Base-by-base conservation (phyloP, 2,797 vertebrate species). In the Zalophus californianus region DNA sequence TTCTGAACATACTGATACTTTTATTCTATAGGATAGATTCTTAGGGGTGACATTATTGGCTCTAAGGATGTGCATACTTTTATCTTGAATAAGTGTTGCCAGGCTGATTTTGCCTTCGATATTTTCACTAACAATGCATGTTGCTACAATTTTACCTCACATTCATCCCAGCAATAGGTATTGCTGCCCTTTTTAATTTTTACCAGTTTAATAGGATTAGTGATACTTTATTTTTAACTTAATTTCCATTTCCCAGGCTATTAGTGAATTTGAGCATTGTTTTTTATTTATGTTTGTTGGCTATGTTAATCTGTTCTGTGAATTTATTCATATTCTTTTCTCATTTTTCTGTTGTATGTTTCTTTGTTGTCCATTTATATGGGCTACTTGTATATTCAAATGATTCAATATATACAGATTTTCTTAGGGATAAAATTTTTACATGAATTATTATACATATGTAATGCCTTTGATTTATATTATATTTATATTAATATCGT, bases 171-270 rank as follows among this genome's bases (percentile, higher is more conserved):
- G 29, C 12, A 77, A n/a, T 87, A 90, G 56, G 29, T 91, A 21
- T 93, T 86, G 25, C n/a, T 84, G 21, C 52, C 83, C 18, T 93
- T 64, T 38, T 94, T 85, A 82, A 48, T 35, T 93, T 62, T 95
- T 94, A 9, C 25, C 38, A 68, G 32, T 78, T 91, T 82, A 32
- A 2, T 72, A 77, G 44, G 38, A 25, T 32, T 60, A 60, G 0
- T 41, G 41, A 89, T 85, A 32, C 23, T 87, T 87, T 16, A 50
- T 64, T 82, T 90, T 88, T 44, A 68, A 54, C 9, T 44, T 96
- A 78, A 58, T 62, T 95, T 56, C 18, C 58, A 27, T 2, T 75
- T 90, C 18, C 11, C 21, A 93, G 29, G 58, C 21, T 78, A 5
- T 23, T 54, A 44, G n/a, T 95, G 44, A 88, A 44, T 83, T 86